Percentiles rank a stretch among this genome's conserved stretches.
Conservation (phyloP, 2,113 vertebrate species). For the Etheostoma cragini region DNA sequence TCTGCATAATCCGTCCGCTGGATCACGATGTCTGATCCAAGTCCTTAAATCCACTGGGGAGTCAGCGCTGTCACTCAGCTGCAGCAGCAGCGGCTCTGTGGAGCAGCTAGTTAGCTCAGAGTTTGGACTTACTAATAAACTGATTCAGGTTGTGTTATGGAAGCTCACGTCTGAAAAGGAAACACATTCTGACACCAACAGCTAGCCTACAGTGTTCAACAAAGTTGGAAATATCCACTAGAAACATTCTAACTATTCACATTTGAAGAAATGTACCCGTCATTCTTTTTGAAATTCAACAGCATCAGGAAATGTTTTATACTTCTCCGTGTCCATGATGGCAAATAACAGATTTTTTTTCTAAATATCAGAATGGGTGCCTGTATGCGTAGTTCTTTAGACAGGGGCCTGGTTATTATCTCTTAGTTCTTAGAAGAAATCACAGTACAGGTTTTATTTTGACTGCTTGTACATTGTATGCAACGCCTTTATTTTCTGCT, state of each 20-base stretch:
- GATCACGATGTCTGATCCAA: conserved; percentile 8
- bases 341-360: too few relatives aligned
- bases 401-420: too few relatives aligned
- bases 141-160: conserved; percentile 16
- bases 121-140: conserved; percentile 38
- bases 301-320: not conserved
- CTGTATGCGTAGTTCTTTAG: too few relatives aligned
- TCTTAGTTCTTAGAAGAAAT: too few relatives aligned
- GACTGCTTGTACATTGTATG: not conserved
- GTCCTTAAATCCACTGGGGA: conserved; percentile 46
- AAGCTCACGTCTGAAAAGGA: not conserved
- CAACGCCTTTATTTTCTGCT: not conserved
- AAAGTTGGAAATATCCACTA: not conserved
- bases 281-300: not conserved
- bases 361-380: too few relatives aligned
- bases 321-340: not conserved
- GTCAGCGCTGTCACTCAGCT: conserved; percentile 28
- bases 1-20: conserved; percentile 59
- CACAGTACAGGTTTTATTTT: too few relatives aligned
- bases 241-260: not conserved
- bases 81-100: not conserved
- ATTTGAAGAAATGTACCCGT: not conserved
- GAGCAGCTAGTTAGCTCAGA: conserved; percentile 27
- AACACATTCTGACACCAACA: not conserved
- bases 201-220: not conserved